A percentile compares a stretch with the other conserved stretches of the same genome.
Conservation (phyloP, 2,797 vertebrate genomes). For the Enteromius paludinosus region DNA sequence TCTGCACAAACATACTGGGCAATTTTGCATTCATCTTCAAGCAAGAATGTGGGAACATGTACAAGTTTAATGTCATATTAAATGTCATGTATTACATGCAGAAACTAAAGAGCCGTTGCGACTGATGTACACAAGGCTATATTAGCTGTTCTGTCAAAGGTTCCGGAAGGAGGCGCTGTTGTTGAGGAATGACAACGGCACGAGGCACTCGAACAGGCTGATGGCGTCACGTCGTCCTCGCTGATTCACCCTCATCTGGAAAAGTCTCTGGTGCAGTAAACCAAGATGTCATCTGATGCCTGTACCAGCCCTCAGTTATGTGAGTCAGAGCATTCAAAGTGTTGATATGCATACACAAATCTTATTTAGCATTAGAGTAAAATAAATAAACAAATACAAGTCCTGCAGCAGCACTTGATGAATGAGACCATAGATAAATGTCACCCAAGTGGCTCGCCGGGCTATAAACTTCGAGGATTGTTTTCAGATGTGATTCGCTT, state of each 20-base stretch:
- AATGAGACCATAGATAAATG: constrained; percentile 14
- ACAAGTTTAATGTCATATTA: neutral
- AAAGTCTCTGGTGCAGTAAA: neutral
- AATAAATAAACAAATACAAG: constrained; percentile 5
- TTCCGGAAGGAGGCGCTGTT: constrained; percentile 21
- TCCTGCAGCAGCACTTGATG: neutral
- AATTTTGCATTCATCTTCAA: neutral
- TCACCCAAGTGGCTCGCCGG: neutral
- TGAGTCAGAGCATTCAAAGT: constrained; percentile 13
- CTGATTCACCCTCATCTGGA: neutral
- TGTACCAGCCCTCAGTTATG: neutral
- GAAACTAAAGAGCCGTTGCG: neutral
- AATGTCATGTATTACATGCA: neutral
- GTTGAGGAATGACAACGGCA: constrained; percentile 2
- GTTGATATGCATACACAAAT: constrained; percentile 22
- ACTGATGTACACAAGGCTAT: neutral
- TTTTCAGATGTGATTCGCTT: neutral
- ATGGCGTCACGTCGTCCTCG: neutral
- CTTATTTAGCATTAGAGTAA: neutral
- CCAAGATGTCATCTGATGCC: neutral
- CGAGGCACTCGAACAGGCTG: neutral
- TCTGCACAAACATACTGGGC: neutral
- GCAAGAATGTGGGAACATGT: neutral
- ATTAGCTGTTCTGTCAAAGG: neutral
- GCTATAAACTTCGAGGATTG: neutral